Conservation (phyloP, 2,797 vertebrate genomes). For the Pterois miles region DNA sequence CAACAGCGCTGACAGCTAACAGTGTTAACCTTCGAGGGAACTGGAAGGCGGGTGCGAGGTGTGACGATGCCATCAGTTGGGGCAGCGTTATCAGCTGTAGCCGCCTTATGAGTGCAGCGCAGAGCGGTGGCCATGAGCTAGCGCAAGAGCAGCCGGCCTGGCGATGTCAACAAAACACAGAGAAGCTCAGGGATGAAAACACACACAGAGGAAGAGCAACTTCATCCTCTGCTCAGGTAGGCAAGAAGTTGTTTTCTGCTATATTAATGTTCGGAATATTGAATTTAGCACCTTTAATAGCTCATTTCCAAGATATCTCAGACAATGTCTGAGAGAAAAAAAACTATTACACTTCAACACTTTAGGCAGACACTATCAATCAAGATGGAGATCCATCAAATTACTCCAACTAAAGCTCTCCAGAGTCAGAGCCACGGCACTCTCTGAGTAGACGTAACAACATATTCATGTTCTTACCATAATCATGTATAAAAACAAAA, state of each 20-base stretch:
- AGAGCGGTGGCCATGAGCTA: neutral
- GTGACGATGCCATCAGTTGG: neutral
- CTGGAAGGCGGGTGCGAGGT: neutral
- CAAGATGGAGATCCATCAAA: neutral
- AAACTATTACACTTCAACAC: neutral
- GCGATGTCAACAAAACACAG: neutral
- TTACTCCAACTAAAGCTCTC: neutral
- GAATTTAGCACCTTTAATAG: neutral
- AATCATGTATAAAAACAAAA: neutral
- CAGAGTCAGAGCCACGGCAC: neutral
- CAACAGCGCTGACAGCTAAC: neutral
- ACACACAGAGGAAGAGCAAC: neutral
- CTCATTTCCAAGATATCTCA: neutral
- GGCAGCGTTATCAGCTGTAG: neutral
- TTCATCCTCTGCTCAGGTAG: neutral
- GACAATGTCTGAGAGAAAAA: neutral
- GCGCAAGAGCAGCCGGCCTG: rapidly evolving
- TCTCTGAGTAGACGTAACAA: neutral
- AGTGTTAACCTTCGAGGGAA: neutral
- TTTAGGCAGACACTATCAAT: neutral
- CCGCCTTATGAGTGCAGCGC: neutral
- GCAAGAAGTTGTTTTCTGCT: neutral
- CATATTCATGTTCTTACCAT: neutral
- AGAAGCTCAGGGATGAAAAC: neutral
- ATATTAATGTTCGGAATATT: neutral